phyloP scores from a whole-genome alignment of 2,888 invertebrate genomes.

The Scaptomyza tumidula region DNA sequence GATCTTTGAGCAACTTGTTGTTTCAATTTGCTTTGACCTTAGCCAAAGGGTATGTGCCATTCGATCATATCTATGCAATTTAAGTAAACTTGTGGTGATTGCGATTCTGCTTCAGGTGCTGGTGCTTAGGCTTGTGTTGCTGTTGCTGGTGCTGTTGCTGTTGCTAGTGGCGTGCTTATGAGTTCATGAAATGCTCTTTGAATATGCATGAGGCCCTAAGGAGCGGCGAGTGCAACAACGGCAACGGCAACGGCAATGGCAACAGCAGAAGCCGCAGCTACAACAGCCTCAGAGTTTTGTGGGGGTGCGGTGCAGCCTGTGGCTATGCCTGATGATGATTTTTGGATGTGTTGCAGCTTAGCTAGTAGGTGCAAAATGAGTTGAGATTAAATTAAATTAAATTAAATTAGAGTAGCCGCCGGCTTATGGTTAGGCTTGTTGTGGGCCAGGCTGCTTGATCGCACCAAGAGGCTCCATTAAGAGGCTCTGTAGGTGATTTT shows the following conservation, averaged over 20 bases:
- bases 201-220: conserved; percentile 78
- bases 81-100: conserved; percentile 9
- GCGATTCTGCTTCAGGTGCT: conserved; percentile 2
- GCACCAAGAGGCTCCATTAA: conserved; percentile 34
- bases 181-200: conserved; percentile 74
- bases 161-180: conserved; percentile 71
- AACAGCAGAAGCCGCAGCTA: conserved; percentile 4
- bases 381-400: conserved; percentile 67
- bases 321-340: conserved; percentile 53
- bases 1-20: too few species aligned
- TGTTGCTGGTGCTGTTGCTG: conserved; percentile 7
- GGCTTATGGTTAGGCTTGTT: conserved; percentile 10
- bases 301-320: not conserved
- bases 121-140: conserved; percentile 19
- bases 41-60: not conserved
- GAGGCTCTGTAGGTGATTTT: conserved; percentile 19
- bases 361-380: conserved; percentile 40
- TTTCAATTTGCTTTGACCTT: too few species aligned
- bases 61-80: not conserved
- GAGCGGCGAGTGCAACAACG: conserved; percentile 61
- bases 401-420: conserved; percentile 55
- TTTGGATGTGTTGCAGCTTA: conserved; percentile 26
- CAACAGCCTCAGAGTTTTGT: conserved; percentile 8
- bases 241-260: conserved; percentile 15
- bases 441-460: not conserved